Evolutionary conservation across 2,797 vertebrate species (phyloP), one percentile per base, ranked within the genome.

Genomic region (Sebastes nivosus): DNA sequence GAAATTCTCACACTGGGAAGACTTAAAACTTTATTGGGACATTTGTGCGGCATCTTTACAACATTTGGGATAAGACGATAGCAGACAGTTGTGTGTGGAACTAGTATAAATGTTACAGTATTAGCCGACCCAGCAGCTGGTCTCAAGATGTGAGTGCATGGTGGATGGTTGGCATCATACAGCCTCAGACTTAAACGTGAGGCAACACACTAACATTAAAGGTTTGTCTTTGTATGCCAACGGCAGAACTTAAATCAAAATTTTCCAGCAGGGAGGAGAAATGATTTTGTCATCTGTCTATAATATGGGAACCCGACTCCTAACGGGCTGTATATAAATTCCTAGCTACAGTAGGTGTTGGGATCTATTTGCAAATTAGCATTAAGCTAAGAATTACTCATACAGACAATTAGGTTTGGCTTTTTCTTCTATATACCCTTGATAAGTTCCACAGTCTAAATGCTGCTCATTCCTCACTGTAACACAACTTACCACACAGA

Each of bases 141-240:
- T 64, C 12, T 82, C 68, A 82, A 89, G 78, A 86, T 88, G 90
- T 63, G 27, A 63, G 36, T 34, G 73, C 70, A 46, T 46, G 60
- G 63, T 30, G 67, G 25, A 54, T 13, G 24, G 29, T 52, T 77
- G 54, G 61, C 72, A 80, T 55, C 3, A 3, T 38, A 18, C 14
- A 6, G 46, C 68, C 6, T 72, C 63, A 63, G 36, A 64, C 66
- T 57, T 20, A 38, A 57, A 38, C 55, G 57, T 13, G 67, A 73
- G 73, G 42, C 60, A 65, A 60, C 25, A 60, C 25, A 50, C 16
- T 14, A 6, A 13, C 58, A 74, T 18, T 67, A 18, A 12, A 38
- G 18, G 25, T 36, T 54, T 64, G 36, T 73, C 27, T 78, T 65
- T 30, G 22, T 32, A 4, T 20, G 58, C 24, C 67, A 50, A 18